These are phyloP conservation scores for Gracilinanus agilis DNA, from an alignment of 2,113 vertebrate species.

Conservation along the genomic window DNA sequence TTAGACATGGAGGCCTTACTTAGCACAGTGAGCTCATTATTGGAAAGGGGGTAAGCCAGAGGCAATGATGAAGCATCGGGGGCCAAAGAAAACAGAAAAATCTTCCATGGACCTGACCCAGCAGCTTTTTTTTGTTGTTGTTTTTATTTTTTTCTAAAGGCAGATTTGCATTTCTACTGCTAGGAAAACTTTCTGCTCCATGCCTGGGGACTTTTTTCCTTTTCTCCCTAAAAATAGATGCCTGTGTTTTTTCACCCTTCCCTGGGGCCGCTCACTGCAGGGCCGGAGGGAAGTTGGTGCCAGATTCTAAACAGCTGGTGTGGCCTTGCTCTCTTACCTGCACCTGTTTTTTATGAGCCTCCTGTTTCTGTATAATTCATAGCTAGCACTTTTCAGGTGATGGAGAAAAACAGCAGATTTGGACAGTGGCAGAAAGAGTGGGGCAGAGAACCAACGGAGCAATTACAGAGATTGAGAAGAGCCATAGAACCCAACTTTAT, in stretches of 20 bases:
- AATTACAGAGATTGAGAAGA: background rate
- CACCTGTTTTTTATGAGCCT: background rate
- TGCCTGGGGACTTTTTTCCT: background rate
- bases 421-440: background rate
- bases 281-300: background rate
- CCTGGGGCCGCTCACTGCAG: background rate
- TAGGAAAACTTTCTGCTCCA: conserved; percentile 5
- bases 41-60: background rate
- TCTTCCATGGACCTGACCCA: background rate
- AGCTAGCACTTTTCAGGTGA: background rate
- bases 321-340: background rate
- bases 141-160: background rate
- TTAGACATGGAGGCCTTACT: background rate
- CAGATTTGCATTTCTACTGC: background rate
- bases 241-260: background rate
- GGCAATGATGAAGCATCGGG: background rate
- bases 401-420: background rate
- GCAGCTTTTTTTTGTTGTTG: background rate
- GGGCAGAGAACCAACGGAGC: background rate
- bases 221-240: background rate
- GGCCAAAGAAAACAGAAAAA: background rate
- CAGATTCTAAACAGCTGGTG: background rate
- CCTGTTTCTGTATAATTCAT: background rate
- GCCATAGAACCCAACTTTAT: background rate
- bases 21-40: background rate